phyloP scores from a whole-genome alignment of 2,113 vertebrate species.

The Orcinus orca region DNA sequence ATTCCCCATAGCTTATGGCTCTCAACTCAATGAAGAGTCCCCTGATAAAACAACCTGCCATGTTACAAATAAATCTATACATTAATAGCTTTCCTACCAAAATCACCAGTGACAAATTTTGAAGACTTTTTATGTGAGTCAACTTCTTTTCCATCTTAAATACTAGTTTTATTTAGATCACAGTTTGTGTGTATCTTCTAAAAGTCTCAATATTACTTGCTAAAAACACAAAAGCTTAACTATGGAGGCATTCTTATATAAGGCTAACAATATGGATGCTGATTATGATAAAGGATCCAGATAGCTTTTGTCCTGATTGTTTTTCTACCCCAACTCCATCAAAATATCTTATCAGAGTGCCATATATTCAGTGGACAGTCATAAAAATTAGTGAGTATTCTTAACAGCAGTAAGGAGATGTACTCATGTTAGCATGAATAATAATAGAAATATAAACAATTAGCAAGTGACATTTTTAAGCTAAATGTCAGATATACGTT shows the following conservation, averaged over 20 bases:
- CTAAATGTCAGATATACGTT: background rate
- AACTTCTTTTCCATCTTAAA: background rate
- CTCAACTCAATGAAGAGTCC: background rate
- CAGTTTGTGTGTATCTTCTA: background rate
- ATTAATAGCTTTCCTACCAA: background rate
- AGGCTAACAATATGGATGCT: background rate
- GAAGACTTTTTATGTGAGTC: background rate
- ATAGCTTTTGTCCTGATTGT: background rate
- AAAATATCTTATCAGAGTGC: background rate
- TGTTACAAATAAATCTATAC: background rate
- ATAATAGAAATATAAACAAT: background rate
- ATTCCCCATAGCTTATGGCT: background rate
- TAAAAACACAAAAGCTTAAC: background rate
- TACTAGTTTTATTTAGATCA: background rate
- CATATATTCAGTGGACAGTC: background rate
- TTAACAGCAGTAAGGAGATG: background rate
- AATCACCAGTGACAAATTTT: background rate
- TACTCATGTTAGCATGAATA: background rate
- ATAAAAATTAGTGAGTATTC: background rate
- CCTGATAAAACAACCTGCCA: background rate
- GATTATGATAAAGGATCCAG: background rate
- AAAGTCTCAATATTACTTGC: background rate
- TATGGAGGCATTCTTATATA: background rate
- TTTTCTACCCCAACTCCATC: background rate
- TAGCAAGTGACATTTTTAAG: background rate